phyloP scores from a whole-genome alignment of 2,113 vertebrate genomes.

The Heterochromis multidens region DNA sequence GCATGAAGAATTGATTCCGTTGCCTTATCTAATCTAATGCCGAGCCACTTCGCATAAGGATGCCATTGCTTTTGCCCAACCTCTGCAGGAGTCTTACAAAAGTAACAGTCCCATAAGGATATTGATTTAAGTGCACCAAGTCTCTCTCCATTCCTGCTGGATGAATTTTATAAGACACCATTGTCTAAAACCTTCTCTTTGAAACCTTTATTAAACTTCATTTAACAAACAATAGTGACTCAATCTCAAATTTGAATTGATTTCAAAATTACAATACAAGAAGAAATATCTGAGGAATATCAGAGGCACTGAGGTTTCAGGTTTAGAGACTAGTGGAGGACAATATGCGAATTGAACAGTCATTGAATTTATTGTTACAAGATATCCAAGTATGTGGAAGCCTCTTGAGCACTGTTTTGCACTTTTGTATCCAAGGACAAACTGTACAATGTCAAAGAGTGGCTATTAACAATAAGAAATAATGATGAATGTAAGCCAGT shows the following conservation, averaged over 20 bases:
- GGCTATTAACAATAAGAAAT: neutral
- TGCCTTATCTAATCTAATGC: slow-evolving; percentile 15
- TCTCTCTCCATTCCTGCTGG: neutral
- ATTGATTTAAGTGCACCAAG: slow-evolving; percentile 15
- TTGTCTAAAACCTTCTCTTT: neutral
- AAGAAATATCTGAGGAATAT: neutral
- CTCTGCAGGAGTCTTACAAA: neutral
- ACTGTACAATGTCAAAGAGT: neutral
- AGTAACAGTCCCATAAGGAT: neutral
- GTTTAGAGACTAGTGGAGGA: neutral
- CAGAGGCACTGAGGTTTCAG: neutral
- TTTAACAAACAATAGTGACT: neutral
- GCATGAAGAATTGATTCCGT: slow-evolving; percentile 22
- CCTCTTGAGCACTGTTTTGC: neutral
- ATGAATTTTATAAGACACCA: neutral
- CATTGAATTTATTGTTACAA: neutral
- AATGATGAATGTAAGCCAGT: slow-evolving; percentile 33
- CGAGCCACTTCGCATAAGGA: neutral
- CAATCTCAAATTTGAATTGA: neutral
- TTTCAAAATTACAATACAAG: neutral
- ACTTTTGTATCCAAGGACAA: neutral
- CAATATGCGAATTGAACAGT: neutral
- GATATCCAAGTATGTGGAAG: neutral
- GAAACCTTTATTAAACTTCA: neutral
- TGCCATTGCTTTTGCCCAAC: neutral